Percentiles rank a stretch among this genome's conserved stretches.
These are phyloP conservation scores for Epizoanthus illoricatus DNA, from an alignment of 92 coral and sea anemone genomes.

Conservation along the genomic window DNA sequence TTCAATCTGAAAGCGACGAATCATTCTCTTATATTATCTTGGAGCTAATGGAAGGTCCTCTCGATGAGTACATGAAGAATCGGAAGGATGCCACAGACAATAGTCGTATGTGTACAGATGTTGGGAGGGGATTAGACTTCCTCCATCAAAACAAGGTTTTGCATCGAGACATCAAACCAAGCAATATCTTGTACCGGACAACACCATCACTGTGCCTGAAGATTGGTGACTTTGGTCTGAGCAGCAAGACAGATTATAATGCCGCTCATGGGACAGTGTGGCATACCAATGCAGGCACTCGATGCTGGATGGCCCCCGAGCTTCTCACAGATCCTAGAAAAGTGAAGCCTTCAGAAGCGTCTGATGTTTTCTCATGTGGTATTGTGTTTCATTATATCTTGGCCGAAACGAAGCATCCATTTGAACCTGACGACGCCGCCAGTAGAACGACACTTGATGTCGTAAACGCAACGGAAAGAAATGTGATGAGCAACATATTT, in stretches of 20 bases:
- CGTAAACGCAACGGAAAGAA: too few species aligned
- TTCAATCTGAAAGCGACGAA: not conserved
- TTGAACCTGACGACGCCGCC: conserved; percentile 6
- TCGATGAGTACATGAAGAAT: conserved; percentile 3
- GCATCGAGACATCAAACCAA: conserved; percentile 2
- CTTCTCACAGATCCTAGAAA: not conserved
- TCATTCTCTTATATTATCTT: not conserved
- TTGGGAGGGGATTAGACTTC: conserved; percentile 21
- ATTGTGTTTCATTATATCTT: not conserved
- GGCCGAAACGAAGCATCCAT: conserved; percentile 23
- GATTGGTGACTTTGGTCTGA: too few species aligned
- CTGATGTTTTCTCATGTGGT: conserved; percentile 7
- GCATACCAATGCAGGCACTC: conserved; percentile 2
- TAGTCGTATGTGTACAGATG: conserved; percentile 18
- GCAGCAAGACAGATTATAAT: too few species aligned
- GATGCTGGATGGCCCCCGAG: conserved; percentile 26
- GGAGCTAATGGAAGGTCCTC: conserved; percentile 46
- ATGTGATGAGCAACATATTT: not conserved
- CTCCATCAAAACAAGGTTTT: not conserved
- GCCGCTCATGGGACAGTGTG: not conserved
- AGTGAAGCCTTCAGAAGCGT: not conserved
- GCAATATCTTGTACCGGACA: too few species aligned
- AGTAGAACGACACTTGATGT: not conserved
- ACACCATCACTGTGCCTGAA: too few species aligned
- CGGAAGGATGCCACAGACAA: not conserved